These are phyloP conservation scores for Chloropsis hardwickii DNA, from an alignment of 2,113 vertebrate genomes.

Conservation along the genomic window DNA sequence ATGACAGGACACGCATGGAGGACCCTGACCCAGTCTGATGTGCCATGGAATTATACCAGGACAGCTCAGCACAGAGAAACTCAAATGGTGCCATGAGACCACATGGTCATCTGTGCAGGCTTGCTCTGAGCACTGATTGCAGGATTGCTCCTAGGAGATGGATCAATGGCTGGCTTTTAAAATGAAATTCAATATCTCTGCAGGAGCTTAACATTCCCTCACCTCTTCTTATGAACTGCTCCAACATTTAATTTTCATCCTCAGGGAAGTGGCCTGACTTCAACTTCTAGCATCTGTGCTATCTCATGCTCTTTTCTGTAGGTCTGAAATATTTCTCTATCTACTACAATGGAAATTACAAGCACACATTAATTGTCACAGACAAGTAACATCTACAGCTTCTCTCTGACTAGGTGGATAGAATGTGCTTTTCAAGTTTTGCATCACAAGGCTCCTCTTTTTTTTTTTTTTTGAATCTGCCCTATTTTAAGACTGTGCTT, in stretches of 20 bases:
- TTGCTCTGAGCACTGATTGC: not conserved
- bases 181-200: not conserved
- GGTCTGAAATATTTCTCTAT: not conserved
- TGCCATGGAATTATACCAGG: not conserved
- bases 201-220: not conserved
- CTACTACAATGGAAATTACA: not conserved
- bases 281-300: not conserved
- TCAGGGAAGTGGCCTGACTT: not conserved
- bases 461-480: not conserved
- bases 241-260: not conserved
- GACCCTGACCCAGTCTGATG: not conserved
- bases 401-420: not conserved
- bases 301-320: not conserved
- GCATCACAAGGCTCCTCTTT: not conserved
- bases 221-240: not conserved
- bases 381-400: not conserved
- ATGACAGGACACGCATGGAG: not conserved
- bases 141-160: not conserved
- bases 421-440: not conserved
- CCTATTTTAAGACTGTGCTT: not conserved
- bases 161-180: conserved; percentile 5
- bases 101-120: not conserved
- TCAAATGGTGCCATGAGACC: not conserved
- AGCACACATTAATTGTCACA: not conserved
- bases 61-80: not conserved